phyloP scores from a whole-genome alignment of 2,113 vertebrate species.

The Burhinus oedicnemus region DNA sequence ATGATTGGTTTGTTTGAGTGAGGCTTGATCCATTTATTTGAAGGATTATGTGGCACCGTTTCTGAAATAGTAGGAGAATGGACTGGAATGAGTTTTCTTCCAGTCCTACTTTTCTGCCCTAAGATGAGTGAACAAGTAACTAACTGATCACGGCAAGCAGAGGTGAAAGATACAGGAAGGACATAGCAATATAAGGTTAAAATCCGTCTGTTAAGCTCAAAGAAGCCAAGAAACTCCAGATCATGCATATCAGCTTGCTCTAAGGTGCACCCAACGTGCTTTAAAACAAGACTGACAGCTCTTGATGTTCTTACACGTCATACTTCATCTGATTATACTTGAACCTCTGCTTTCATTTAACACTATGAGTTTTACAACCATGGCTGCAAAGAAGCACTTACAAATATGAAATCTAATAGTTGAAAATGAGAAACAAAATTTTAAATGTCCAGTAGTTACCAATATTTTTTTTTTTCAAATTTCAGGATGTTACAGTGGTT shows the following conservation, averaged over 20 bases:
- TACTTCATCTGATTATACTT: background rate
- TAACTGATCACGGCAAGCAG: background rate
- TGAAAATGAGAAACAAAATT: background rate
- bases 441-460: background rate
- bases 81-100: background rate
- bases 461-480: background rate
- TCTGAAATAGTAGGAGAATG: background rate
- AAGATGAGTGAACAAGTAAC: background rate
- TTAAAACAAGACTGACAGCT: background rate
- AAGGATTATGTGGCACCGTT: background rate
- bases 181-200: background rate
- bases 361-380: background rate
- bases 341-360: background rate
- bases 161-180: background rate
- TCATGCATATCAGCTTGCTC: background rate
- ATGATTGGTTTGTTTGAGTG: background rate
- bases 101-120: background rate
- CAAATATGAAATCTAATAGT: background rate
- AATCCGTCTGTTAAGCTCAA: background rate
- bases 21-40: background rate
- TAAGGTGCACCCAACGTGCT: background rate
- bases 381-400: background rate
- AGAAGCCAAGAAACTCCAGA: background rate
- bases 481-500: background rate
- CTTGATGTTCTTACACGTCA: background rate